Conservation (phyloP, 1,140 invertebrate genomes). For the Cephus cinctus region DNA sequence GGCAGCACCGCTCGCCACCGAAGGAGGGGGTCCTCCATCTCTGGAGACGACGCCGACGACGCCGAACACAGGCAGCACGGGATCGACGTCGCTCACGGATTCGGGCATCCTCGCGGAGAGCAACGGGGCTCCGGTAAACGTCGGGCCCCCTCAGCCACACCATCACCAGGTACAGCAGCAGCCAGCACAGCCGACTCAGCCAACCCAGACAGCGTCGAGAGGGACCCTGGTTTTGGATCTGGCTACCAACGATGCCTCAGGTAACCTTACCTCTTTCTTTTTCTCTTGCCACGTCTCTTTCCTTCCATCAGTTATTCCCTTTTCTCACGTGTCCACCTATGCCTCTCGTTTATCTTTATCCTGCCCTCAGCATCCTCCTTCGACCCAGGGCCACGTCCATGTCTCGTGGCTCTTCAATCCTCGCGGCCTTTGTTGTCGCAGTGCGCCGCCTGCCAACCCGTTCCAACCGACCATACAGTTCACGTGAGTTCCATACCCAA, state of each 20-base stretch:
- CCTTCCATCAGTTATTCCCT: constrained; percentile 2
- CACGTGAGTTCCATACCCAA: too few species aligned
- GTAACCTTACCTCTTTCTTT: constrained; percentile 33
- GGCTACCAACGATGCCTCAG: constrained; percentile 22
- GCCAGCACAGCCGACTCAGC: background rate
- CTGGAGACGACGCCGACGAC: constrained; percentile 20
- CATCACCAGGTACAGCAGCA: constrained; percentile 28
- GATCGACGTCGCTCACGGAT: constrained; percentile 28
- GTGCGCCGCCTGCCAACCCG: constrained; percentile 30
- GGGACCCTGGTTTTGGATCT: constrained; percentile 23
- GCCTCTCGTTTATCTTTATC: background rate
- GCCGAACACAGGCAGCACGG: constrained; percentile 24
- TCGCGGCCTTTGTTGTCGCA: constrained; percentile 31
- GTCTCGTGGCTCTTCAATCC: too few species aligned
- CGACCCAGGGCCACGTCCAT: constrained; percentile 5
- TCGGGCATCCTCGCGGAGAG: constrained; percentile 13
- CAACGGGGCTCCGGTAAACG: constrained; percentile 15
- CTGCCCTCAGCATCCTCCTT: constrained; percentile 3
- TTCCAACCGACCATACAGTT: too few species aligned
- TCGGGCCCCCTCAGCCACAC: constrained; percentile 18
- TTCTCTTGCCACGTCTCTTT: constrained; percentile 9
- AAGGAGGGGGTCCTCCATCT: constrained; percentile 2
- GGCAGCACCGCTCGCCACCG: constrained; percentile 29
- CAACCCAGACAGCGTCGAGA: constrained; percentile 8
- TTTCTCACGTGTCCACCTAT: background rate